Evolutionary conservation across 2,888 invertebrate species (phyloP), one percentile per base, ranked within the genome.

Genomic region (Xanthia togata): DNA sequence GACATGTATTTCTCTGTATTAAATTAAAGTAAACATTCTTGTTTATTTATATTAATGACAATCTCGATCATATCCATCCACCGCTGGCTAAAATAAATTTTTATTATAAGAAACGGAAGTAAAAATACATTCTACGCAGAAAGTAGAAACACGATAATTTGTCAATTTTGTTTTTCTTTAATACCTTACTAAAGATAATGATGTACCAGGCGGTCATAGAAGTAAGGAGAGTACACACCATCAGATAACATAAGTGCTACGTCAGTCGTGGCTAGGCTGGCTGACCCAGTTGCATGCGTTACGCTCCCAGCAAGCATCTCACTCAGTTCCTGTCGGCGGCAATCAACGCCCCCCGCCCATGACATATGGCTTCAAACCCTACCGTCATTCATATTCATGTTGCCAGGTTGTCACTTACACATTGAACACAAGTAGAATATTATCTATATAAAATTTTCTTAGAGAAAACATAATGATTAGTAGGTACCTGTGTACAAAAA

Each of bases 271-370:
- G 44, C 38, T 57, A 55, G 14, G 63, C 59, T 75, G 62, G 41
- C 85, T 83, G 92, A 90, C 93, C 92, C 84, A 93, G 87, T 88
- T 92, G 89, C 92, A 92, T 90, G 78, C 81, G 85, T 90, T 89
- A 89, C 74, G 70, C 69, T 79, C 74, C 50, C 79, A 74, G 68
- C 71, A 31, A 82, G 47, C 74, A 67, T 77, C 70, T 70, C 73
- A 63, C 70, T 81, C 78, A 73, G 53, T 73, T 84, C 79, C 84
- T 86, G 86, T 84, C 84, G 9, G 35, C 64, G 20, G 79, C 86
- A 83, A 85, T 83, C 86, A 79, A 64, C 84, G 67, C 78, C 74
- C 86, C 82, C 72, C 82, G 72, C 71, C 68, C 73, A 78, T 84
- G 83, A 84, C 73, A 75, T 60, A 85, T 73, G 81, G 59, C 59